phyloP scores from a whole-genome alignment of 2,888 invertebrate genomes.

The Tricholauxania praeusta region DNA sequence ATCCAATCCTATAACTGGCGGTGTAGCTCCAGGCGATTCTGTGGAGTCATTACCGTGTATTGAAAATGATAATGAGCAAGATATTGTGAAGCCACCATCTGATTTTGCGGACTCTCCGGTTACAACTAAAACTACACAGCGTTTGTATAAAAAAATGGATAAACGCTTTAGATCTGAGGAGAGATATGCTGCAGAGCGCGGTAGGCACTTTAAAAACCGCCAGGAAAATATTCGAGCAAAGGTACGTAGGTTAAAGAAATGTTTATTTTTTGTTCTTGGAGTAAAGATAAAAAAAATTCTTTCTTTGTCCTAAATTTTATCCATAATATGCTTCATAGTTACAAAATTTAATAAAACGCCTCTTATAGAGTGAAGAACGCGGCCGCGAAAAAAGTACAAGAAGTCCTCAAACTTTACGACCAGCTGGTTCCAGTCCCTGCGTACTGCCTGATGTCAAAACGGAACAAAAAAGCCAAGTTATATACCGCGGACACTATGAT shows the following conservation, averaged over 20 bases:
- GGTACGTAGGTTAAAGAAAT: slow-evolving; percentile 66
- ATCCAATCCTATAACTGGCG: slow-evolving; percentile 63
- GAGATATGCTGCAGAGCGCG: slow-evolving; percentile 72
- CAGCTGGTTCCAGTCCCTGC: slow-evolving; percentile 77
- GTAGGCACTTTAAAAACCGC: slow-evolving; percentile 75
- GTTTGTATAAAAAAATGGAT: slow-evolving; percentile 82
- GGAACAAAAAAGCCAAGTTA: slow-evolving; percentile 70
- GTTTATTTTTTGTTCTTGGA: too few species aligned
- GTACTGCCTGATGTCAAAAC: slow-evolving; percentile 70
- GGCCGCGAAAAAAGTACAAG: slow-evolving; percentile 77
- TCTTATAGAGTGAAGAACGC: slow-evolving; percentile 75
- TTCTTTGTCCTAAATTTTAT: too few species aligned
- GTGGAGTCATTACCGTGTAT: slow-evolving; percentile 67
- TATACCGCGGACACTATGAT: slow-evolving; percentile 81
- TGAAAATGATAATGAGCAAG: slow-evolving; percentile 70
- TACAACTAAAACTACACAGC: slow-evolving; percentile 69
- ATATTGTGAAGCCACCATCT: slow-evolving; percentile 89
- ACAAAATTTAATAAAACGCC: not conserved
- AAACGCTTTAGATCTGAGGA: slow-evolving; percentile 86
- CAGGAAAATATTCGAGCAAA: slow-evolving; percentile 83
- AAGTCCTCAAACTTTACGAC: slow-evolving; percentile 78
- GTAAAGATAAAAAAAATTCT: too few species aligned
- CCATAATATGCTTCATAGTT: not conserved
- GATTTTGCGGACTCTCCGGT: slow-evolving; percentile 89
- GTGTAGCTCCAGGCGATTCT: slow-evolving; percentile 59